phyloP scores from a whole-genome alignment of 2,888 invertebrate genomes.

The Lochmaea crataegi region DNA sequence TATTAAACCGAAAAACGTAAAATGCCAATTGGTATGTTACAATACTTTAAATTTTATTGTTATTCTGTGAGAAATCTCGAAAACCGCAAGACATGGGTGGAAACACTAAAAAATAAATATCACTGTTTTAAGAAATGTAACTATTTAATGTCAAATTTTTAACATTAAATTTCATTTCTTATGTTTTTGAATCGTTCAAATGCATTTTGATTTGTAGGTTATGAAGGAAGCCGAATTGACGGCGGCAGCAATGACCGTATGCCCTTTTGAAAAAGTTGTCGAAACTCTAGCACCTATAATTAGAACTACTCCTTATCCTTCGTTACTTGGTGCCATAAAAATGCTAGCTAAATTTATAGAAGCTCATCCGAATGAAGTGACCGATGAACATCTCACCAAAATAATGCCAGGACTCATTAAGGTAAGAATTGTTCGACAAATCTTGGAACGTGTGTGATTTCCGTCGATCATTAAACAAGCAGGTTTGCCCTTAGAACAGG shows the following conservation, averaged over 20 bases:
- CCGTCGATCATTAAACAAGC: no score
- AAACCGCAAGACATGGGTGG: no score
- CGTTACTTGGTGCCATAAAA: conserved; percentile 92
- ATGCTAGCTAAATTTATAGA: conserved; percentile 88
- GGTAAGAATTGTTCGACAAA: conserved; percentile 66
- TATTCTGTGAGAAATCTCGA: no score
- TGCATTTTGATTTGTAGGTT: conserved; percentile 67
- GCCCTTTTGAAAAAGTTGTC: conserved; percentile 84
- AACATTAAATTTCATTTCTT: no score
- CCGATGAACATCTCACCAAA: conserved; percentile 79
- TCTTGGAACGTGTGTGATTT: no score
- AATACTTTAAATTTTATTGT: no score
- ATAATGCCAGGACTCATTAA: conserved; percentile 91
- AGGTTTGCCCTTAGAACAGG: no score
- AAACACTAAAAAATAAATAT: no score
- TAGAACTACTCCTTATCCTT: conserved; percentile 86
- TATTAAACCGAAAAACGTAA: no score
- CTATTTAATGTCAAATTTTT: no score
- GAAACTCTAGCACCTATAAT: conserved; percentile 82
- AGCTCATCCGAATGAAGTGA: conserved; percentile 77
- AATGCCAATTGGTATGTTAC: no score
- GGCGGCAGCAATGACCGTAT: conserved; percentile 78
- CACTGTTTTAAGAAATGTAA: no score
- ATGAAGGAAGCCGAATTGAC: conserved; percentile 84
- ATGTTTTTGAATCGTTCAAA: neutral